Evolutionary conservation across 2,888 invertebrate genomes (phyloP), one percentile per base, ranked within the genome.

Genomic region (Pollenia griseotomentosa): DNA sequence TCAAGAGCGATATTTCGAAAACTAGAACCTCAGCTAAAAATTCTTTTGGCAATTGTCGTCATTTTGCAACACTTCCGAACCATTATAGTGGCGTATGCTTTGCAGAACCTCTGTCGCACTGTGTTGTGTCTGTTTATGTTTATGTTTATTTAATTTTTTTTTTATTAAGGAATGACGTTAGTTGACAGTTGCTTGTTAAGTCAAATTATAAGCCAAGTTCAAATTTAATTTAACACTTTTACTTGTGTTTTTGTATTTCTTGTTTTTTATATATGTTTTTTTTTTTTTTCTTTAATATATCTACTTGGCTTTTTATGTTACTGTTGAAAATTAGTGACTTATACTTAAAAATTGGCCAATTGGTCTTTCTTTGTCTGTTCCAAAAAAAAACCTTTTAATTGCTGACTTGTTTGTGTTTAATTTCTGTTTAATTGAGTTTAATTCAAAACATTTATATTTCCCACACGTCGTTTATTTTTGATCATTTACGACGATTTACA

Each of bases 181-280:
- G 65, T 19, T 81, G 57, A 59, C 65, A 73, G 51, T 6, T 12
- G 44, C 71, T 59, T 77, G 70, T 77, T 51, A 66, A 63, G 61
- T 53, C 42, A 33, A 66, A 51, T 83, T 75, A 19, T 81, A 87
- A 80, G 86, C 81, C 86, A 87, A 87, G 86, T 87, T 83, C 86
- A 87, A 81, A 75, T 61, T 59, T 55, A 73, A 53, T 83, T 83
- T 73, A 48, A 66, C 73, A 87, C 80, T 87, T 87, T 87, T 83
- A 83, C 83, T 86, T 80, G 71, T 73, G 11, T 48, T 63, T 65
- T 61, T 65, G 16, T 59, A 55, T 2, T 19, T 53, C n/a, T 42
- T 11, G 10, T 42, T 16, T 23, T 23, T 23, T 23, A 23, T 23
- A 23, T 2, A 3, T 57, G 42, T 61, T 57, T 11, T 11, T 33